Evolutionary conservation across 2,888 invertebrate genomes (phyloP).

Genomic region (Therioaphis trifolii): DNA sequence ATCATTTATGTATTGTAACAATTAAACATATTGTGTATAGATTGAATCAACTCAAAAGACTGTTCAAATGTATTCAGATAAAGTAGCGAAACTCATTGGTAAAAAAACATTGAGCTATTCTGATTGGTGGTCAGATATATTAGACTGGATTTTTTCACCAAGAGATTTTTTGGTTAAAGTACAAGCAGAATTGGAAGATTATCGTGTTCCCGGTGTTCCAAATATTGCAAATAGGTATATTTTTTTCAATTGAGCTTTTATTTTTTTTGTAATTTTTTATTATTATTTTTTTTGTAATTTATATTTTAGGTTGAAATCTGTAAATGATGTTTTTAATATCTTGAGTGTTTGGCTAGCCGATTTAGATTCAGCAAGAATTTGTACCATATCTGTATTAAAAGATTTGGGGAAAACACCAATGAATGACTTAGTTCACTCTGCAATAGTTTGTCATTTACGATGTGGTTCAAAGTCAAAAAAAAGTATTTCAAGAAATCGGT

Average conservation of each 20-base stretch:
- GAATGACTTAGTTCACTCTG: conserved; percentile 69
- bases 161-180: conserved; percentile 45
- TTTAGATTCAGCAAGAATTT: conserved; percentile 67
- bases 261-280: neutral
- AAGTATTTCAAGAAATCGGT: conserved; percentile 65
- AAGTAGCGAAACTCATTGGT: conserved; percentile 66
- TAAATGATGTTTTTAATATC: conserved; percentile 44
- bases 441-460: conserved; percentile 74
- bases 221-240: conserved; percentile 49
- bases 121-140: conserved; percentile 70
- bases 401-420: conserved; percentile 67
- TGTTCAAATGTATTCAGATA: conserved; percentile 63
- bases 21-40: conserved; percentile 1
- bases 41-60: conserved; percentile 55
- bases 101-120: conserved; percentile 66
- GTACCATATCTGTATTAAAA: conserved; percentile 68
- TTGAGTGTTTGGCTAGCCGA: conserved; percentile 65
- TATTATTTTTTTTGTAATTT: neutral
- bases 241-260: neutral
- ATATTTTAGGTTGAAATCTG: conserved; percentile 40
- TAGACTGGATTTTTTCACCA: conserved; percentile 67
- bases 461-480: conserved; percentile 65
- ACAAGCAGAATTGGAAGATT: conserved; percentile 50
- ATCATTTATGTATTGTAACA: too few relatives aligned
- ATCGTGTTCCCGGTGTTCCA: conserved; percentile 52